Percentiles rank a stretch among this genome's conserved stretches.
These are phyloP conservation scores for Chlorodrepanis virens DNA, from an alignment of 2,113 vertebrate species.

Conservation along the genomic window DNA sequence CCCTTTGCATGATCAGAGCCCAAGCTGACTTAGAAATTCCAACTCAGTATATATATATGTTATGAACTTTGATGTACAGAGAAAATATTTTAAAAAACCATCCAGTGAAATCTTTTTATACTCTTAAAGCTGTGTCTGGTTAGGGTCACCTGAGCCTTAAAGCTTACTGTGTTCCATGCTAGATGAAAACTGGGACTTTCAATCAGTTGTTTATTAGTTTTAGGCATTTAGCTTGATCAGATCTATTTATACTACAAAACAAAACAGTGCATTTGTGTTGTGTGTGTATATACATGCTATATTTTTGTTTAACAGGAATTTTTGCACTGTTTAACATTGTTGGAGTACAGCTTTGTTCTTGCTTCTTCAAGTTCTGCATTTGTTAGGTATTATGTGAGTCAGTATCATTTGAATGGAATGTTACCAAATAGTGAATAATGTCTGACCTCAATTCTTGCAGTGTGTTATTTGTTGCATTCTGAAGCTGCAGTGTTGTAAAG, in stretches of 20 bases:
- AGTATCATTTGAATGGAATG: slow-evolving; percentile 32
- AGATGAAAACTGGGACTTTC: background rate
- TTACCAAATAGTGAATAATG: slow-evolving; percentile 14
- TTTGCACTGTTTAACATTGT: slow-evolving; percentile 36
- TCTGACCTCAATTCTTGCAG: slow-evolving; percentile 8
- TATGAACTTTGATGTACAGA: slow-evolving; percentile 8
- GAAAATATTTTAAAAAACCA: background rate
- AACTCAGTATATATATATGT: background rate
- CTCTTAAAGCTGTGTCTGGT: background rate
- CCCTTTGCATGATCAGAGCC: background rate
- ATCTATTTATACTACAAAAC: slow-evolving; percentile 45
- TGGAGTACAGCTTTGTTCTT: slow-evolving; percentile 20
- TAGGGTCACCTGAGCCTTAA: background rate
- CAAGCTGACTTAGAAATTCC: background rate
- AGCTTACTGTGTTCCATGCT: background rate
- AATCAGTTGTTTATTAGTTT: background rate
- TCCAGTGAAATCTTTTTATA: background rate
- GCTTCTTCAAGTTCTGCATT: slow-evolving; percentile 22
- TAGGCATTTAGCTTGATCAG: background rate
- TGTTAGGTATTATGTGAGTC: slow-evolving; percentile 16
- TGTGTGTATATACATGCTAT: slow-evolving; percentile 34
- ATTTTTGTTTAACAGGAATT: slow-evolving; percentile 21
- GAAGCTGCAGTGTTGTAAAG: slow-evolving; percentile 9
- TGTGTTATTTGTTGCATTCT: slow-evolving; percentile 2
- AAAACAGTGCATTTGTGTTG: slow-evolving; percentile 30